These are phyloP conservation scores for Scaptomyza graminum DNA, from an alignment of 1,140 invertebrate genomes.

Conservation along the genomic window DNA sequence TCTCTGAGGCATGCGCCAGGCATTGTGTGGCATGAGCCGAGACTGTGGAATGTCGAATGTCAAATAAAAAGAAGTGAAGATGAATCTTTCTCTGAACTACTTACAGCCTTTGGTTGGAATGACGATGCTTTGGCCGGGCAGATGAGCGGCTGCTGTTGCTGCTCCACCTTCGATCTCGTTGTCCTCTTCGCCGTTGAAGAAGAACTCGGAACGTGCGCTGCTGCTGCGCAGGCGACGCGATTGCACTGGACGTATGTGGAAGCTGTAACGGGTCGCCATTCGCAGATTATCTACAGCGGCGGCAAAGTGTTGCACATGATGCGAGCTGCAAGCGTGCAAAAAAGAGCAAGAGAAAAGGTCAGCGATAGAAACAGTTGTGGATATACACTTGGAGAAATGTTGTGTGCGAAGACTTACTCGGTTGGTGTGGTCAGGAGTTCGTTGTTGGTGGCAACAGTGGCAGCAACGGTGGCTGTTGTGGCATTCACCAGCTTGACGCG, in stretches of 20 bases:
- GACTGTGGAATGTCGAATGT: slow-evolving; percentile 85
- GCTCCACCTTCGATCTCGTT: slow-evolving; percentile 72
- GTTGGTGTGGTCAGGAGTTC: slow-evolving; percentile 20
- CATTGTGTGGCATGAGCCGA: slow-evolving; percentile 90
- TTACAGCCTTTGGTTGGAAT: slow-evolving; percentile 92
- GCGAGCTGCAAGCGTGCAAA: slow-evolving; percentile 23
- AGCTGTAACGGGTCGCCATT: slow-evolving; percentile 92
- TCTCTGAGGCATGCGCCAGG: slow-evolving; percentile 89
- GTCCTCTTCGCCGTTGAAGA: slow-evolving; percentile 58
- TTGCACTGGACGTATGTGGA: slow-evolving; percentile 87
- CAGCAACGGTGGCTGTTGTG: slow-evolving; percentile 38
- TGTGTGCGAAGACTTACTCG: neutral
- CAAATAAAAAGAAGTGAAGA: too few relatives aligned
- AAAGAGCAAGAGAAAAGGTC: neutral
- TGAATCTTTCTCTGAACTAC: slow-evolving; percentile 66
- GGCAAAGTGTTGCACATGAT: slow-evolving; percentile 83
- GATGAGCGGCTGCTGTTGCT: slow-evolving; percentile 45
- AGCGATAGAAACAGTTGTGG: neutral
- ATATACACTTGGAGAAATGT: neutral
- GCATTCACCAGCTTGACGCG: slow-evolving; percentile 86
- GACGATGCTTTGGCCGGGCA: slow-evolving; percentile 86
- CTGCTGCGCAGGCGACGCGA: slow-evolving; percentile 68
- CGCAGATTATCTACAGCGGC: slow-evolving; percentile 87
- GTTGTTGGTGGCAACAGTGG: slow-evolving; percentile 23
- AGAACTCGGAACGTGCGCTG: slow-evolving; percentile 62